These are phyloP conservation scores for Nanorana parkeri DNA, from an alignment of 2,113 vertebrate species.

Conservation along the genomic window DNA sequence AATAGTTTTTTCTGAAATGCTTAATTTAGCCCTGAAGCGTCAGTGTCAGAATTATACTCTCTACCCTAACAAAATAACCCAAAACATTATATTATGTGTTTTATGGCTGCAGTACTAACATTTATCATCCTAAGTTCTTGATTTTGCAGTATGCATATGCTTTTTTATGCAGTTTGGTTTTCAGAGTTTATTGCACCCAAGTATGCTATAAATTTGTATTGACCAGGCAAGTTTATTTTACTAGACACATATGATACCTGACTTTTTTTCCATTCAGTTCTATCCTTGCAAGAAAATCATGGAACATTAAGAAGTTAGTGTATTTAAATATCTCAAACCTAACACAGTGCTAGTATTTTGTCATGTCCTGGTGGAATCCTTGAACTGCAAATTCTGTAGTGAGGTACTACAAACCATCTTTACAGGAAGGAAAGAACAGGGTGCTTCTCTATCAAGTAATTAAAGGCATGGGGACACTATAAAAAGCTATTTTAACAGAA, in stretches of 20 bases:
- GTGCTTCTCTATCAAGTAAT: too few species aligned
- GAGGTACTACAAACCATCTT: too few species aligned
- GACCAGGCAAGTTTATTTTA: not conserved
- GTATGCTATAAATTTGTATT: constrained; percentile 5
- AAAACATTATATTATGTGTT: not conserved
- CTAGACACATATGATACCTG: not conserved
- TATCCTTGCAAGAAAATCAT: not conserved
- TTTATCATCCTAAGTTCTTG: not conserved
- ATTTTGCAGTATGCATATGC: not conserved
- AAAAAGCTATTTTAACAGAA: too few species aligned
- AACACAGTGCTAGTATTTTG: too few species aligned
- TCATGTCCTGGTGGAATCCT: too few species aligned
- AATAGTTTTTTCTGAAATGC: not conserved
- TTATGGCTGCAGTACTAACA: not conserved
- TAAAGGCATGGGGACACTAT: too few species aligned
- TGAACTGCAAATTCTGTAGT: too few species aligned
- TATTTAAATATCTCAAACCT: not conserved
- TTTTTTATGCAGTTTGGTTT: not conserved
- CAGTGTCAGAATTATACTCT: not conserved
- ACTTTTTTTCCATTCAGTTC: not conserved
- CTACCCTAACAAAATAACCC: not conserved
- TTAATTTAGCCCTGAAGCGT: not conserved
- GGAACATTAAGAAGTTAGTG: not conserved
- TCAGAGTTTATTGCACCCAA: constrained; percentile 9
- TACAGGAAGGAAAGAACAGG: too few species aligned